Conservation (phyloP, 2,113 vertebrate species). For the Pterocles orientalis region DNA sequence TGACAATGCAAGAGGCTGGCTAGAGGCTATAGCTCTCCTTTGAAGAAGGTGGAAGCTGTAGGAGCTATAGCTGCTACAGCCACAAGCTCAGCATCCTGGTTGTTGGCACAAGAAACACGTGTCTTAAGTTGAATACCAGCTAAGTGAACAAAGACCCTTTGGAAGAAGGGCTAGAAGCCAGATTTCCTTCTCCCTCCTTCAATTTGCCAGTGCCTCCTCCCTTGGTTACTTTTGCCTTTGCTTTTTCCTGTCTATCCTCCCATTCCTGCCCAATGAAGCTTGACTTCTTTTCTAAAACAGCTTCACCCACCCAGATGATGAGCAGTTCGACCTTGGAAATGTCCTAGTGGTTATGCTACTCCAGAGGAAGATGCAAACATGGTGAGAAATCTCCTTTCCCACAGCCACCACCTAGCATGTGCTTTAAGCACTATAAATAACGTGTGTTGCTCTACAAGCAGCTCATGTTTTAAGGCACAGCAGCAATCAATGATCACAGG, state of each 20-base stretch:
- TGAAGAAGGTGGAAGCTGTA: background rate
- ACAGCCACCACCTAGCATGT: background rate
- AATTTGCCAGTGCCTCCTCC: background rate
- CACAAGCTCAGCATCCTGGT: background rate
- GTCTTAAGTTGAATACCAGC: background rate
- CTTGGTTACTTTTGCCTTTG: background rate
- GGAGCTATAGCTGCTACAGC: background rate
- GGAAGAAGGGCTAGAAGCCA: background rate
- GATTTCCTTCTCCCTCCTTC: background rate
- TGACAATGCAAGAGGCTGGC: background rate
- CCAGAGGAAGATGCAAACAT: rapidly evolving
- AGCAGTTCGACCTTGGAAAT: background rate
- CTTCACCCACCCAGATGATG: background rate
- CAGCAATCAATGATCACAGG: background rate
- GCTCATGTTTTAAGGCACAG: background rate
- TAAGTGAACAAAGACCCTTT: rapidly evolving
- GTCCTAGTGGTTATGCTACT: background rate
- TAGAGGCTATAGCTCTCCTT: background rate
- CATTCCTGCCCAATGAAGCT: background rate
- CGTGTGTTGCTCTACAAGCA: background rate
- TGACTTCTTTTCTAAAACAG: background rate
- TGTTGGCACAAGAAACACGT: background rate
- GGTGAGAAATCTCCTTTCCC: background rate
- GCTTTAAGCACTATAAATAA: background rate
- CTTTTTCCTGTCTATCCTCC: background rate